Conservation (phyloP, 2,113 vertebrate genomes). For the Hassar affinis region DNA sequence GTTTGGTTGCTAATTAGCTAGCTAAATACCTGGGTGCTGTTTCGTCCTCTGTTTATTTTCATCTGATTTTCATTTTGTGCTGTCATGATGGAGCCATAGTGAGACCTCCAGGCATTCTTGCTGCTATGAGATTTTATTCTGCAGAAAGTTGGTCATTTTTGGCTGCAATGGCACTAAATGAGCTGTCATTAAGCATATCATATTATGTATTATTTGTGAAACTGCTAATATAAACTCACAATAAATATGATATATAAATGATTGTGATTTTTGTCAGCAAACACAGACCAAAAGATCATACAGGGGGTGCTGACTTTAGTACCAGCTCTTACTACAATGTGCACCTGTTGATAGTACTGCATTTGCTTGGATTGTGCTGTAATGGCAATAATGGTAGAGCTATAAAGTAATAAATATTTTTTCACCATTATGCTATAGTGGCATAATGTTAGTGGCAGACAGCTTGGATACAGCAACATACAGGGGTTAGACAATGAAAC, state of each 20-base stretch:
- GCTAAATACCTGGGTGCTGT: neutral
- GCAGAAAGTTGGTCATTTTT: neutral
- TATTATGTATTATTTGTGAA: neutral
- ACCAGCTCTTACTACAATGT: neutral
- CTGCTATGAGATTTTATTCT: neutral
- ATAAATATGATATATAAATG: neutral
- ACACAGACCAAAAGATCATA: too few species aligned
- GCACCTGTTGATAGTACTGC: neutral
- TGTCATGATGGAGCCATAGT: neutral
- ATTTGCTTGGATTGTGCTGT: neutral
- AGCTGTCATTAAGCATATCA: neutral
- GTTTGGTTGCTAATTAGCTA: conserved; percentile 7
- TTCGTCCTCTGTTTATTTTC: neutral
- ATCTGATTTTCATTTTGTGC: neutral
- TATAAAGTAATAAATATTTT: neutral
- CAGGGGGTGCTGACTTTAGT: neutral
- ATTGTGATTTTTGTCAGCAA: neutral
- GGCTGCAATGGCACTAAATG: neutral
- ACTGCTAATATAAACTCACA: neutral
- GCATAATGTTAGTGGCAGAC: neutral
- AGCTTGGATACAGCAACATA: too few species aligned
- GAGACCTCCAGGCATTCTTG: neutral
- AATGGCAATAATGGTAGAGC: neutral
- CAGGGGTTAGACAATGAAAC: too few species aligned
- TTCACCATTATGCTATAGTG: neutral